Evolutionary conservation across 2,888 invertebrate genomes (phyloP).

Genomic region (Magallana nippona): DNA sequence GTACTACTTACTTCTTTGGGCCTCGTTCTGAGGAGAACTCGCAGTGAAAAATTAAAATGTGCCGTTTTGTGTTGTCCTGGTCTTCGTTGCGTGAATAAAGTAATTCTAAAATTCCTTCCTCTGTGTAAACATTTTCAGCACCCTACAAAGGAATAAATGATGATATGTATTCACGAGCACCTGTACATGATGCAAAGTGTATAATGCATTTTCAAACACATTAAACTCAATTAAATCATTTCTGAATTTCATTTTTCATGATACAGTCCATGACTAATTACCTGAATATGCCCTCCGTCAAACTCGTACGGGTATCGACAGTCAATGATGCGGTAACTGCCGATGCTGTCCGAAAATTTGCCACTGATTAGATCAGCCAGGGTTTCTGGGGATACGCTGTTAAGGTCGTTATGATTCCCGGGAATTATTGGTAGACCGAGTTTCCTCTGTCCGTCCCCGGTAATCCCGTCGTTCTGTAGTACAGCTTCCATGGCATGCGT

Average conservation of each 20-base stretch:
- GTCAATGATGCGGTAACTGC: conserved; percentile 90
- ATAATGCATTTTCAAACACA: no score
- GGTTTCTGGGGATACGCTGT: conserved; percentile 74
- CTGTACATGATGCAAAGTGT: not conserved
- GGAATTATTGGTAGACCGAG: conserved; percentile 72
- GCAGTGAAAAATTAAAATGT: conserved; percentile 96
- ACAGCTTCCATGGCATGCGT: not conserved
- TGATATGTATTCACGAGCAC: not conserved
- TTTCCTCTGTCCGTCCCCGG: conserved; percentile 44
- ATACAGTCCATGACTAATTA: conserved; percentile 24
- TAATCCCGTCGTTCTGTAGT: conserved; percentile 21
- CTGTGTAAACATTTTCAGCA: conserved; percentile 91
- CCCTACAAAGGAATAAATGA: conserved; percentile 79
- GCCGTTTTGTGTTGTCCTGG: conserved; percentile 78
- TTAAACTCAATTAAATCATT: no score
- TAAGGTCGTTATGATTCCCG: conserved; percentile 75
- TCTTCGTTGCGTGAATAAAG: conserved; percentile 72
- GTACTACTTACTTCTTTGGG: conserved; percentile 89
- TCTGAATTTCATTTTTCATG: no score
- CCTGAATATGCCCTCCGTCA: conserved; percentile 91
- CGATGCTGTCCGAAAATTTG: conserved; percentile 84
- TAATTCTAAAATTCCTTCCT: conserved; percentile 86
- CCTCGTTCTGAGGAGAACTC: conserved; percentile 98
- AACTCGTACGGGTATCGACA: conserved; percentile 97
- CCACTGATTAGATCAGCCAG: conserved; percentile 85